phyloP scores from a whole-genome alignment of 2,888 invertebrate species.

The Hermodice carunculata region DNA sequence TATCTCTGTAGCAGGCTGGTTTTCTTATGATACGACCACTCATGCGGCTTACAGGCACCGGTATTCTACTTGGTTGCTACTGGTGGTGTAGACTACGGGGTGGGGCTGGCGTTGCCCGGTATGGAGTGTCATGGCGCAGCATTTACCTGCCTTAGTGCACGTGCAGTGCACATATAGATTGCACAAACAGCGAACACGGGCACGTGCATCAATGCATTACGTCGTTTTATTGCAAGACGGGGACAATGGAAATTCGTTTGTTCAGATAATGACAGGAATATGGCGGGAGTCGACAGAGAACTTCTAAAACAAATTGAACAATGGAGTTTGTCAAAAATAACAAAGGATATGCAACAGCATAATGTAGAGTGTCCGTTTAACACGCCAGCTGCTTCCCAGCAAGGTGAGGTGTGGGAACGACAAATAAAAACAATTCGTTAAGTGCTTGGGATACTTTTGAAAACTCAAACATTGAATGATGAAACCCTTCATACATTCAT shows the following conservation, averaged over 20 bases:
- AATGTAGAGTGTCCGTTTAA: background rate
- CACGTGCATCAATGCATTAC: too few species aligned
- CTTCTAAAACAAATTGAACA: background rate
- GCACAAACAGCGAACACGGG: background rate
- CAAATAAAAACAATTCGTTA: too few species aligned
- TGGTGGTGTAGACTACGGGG: too few species aligned
- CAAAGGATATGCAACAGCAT: background rate
- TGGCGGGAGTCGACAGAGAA: background rate
- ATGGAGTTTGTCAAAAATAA: background rate
- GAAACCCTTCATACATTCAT: background rate
- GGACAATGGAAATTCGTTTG: too few species aligned
- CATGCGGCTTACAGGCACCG: too few species aligned
- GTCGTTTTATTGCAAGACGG: too few species aligned
- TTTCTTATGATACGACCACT: too few species aligned
- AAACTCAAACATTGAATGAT: background rate
- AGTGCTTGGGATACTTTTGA: too few species aligned
- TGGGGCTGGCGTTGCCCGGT: too few species aligned
- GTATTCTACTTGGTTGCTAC: too few species aligned
- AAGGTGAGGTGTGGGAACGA: constrained; percentile 5
- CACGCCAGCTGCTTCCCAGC: background rate
- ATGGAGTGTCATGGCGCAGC: background rate
- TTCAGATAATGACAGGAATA: background rate
- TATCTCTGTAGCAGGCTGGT: too few species aligned
- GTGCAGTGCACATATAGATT: background rate
- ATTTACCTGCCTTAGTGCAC: background rate